A percentile compares a stretch with the other conserved stretches of the same genome.
phyloP scores from a whole-genome alignment of 1,140 invertebrate species.

The Drosophila rufa region DNA sequence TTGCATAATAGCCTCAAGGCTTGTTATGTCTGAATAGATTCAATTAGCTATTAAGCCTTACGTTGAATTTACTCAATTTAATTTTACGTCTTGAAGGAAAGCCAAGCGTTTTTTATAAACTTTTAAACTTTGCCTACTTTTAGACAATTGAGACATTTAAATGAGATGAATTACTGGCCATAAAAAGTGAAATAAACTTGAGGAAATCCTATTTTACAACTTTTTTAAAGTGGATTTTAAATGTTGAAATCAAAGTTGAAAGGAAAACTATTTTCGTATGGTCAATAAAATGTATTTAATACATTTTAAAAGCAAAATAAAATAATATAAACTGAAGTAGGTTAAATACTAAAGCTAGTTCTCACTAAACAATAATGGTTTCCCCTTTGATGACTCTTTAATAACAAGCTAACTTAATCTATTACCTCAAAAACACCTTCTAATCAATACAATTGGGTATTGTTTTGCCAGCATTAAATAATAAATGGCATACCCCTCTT shows the following conservation, averaged over 20 bases:
- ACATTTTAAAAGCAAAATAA: background rate
- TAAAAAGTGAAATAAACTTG: constrained; percentile 2
- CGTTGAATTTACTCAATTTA: background rate
- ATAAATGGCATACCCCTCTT: constrained; percentile 5
- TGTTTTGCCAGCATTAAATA: constrained; percentile 1
- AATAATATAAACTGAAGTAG: background rate
- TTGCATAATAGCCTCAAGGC: constrained; percentile 14
- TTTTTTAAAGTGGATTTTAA: constrained; percentile 2
- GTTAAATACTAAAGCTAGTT: background rate
- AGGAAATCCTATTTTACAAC: background rate
- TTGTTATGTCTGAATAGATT: constrained; percentile 1
- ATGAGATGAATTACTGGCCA: background rate
- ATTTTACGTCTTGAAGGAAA: background rate
- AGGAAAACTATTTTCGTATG: background rate
- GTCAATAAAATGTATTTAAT: background rate
- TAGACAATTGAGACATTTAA: constrained; percentile 5
- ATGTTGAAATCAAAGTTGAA: background rate
- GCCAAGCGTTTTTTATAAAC: background rate
- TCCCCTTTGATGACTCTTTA: background rate
- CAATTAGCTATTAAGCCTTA: background rate
- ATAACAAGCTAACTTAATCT: background rate
- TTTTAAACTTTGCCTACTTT: too few species aligned
- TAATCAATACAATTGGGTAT: constrained; percentile 9
- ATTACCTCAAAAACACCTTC: background rate
- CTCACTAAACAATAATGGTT: background rate